Evolutionary conservation across 2,113 vertebrate genomes (phyloP), one percentile per base, ranked within the genome.

Genomic region (Trematomus loennbergii): DNA sequence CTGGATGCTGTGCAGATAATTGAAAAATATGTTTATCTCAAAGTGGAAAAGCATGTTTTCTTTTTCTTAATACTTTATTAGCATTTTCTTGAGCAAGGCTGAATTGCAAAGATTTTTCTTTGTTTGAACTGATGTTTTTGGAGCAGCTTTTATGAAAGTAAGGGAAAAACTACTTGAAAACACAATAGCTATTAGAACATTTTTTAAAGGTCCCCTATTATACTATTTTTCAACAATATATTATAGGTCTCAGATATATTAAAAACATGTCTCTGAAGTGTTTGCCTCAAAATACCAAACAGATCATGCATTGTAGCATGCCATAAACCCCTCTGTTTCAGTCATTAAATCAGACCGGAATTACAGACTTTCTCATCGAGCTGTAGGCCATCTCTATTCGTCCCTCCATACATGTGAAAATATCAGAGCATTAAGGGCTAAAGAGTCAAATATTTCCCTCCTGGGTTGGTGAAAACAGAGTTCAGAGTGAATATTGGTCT

Each of bases 321-420:
- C 36, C 36, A 40, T 8, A 40, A 40, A 7, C 6, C 36, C 36
- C 36, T 36, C 36, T 40, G 36, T 40, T 40, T 40, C 36, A 40
- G 45, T 57, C 65, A 85, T 91, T 83, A 89, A 89, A 76, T 58
- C 72, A 54, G 64, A 72, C 52, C 57, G 8, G 46, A 16, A 33
- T 66, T 57, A 60, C 29, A 83, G 82, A 49, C 69, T 22, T 61
- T 75, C 59, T 76, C 60, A 55, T 58, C 7, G 48, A 48, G 58
- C 58, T 69, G 68, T 16, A 52, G 64, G 60, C 72, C 72, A 63
- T 62, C 67, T 81, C 52, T 22, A 17, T 4, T 46, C 63, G 77
- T 74, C 36, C 63, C 49, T 76, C 74, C 71, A 29, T 29, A 3
- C 2, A 25, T 25, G 25, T 25, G 25, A 25, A 25, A 25, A 25